Base-by-base conservation (phyloP, 2,888 invertebrate species). In the Ophraella communa region DNA sequence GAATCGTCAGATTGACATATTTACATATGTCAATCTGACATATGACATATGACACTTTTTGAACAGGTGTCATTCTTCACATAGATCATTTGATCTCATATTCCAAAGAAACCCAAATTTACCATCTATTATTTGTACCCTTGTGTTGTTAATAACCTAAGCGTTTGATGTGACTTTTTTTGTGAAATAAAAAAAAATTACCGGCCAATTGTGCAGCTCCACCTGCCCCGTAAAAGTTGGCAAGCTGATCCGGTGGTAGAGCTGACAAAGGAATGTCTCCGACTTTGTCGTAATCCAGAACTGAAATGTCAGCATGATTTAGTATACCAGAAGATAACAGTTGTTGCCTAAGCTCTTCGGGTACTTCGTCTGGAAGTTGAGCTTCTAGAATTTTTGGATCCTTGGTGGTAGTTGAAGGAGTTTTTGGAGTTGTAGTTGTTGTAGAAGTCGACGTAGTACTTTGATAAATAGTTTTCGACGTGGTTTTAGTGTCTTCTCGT, bases 281-380 rank as follows among this genome's bases (percentile, higher is more conserved):
- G 42, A 93, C 89, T 84, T 94, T 94, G 76, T 94, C 94, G 74
- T 94, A 94, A 82, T 94, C 94, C 64, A 94, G 82, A 52, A 95
- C 87, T 71, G 94, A 94, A 65, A 95, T 94, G 74, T 94, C 92
- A 47, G 94, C 94, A 76, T 94, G 93, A 72, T 92, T 91, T 60
- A 95, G 83, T 73, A 95, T 94, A 39, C 95, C 95, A 0, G 94
- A 94, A 53, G 91, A 90, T 49, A 94, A 82, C 4, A 95, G 83
- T 75, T 95, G 94, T 77, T 93, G 88, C 42, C 94, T 86, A 49
- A 95, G 85, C 74, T 95, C 94, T 70, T 93, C 94, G 3, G 95
- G 95, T 4, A 94, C 94, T 84, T 95, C 94, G 74, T 93, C 94
- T 10, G 95, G 95, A 45, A 95, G 82, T 72, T 86, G 83, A 44